A percentile compares a stretch with the other conserved stretches of the same genome.
Evolutionary conservation across 2,888 invertebrate genomes (phyloP).

Genomic region (Nematopogon swammerdamellus): DNA sequence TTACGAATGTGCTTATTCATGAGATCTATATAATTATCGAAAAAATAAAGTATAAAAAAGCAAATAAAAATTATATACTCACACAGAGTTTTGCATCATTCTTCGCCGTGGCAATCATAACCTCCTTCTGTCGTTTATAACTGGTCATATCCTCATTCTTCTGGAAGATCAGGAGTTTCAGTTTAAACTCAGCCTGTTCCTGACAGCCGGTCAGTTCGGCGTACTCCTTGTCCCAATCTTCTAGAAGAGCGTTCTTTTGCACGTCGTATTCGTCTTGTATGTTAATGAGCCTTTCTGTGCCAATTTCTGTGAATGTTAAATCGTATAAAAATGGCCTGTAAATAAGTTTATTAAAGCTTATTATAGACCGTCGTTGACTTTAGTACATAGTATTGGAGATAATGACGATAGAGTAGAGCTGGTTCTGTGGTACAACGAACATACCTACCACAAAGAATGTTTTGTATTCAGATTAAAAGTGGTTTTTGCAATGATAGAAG

Average conservation of each 20-base stretch:
- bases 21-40: no score
- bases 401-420: no score
- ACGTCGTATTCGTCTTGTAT: constrained; percentile 52
- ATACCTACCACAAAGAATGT: no score
- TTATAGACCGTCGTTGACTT: no score
- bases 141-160: constrained; percentile 40
- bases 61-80: no score
- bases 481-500: no score
- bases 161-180: constrained; percentile 58
- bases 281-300: constrained; percentile 53
- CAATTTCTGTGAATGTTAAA: constrained; percentile 41
- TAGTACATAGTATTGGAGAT: no score
- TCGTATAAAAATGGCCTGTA: constrained; percentile 1
- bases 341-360: no score
- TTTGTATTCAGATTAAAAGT: no score
- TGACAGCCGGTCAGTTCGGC: constrained; percentile 45
- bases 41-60: no score
- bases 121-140: constrained; percentile 24
- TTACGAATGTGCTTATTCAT: no score
- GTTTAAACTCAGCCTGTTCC: constrained; percentile 51
- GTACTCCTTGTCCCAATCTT: constrained; percentile 55
- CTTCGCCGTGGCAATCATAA: constrained; percentile 30
- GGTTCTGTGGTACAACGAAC: no score
- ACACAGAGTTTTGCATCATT: constrained; percentile 31
- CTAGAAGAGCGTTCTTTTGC: constrained; percentile 52